Base-by-base conservation (phyloP, 2,888 invertebrate genomes). In the Poecilobothrus nobilitatus region DNA sequence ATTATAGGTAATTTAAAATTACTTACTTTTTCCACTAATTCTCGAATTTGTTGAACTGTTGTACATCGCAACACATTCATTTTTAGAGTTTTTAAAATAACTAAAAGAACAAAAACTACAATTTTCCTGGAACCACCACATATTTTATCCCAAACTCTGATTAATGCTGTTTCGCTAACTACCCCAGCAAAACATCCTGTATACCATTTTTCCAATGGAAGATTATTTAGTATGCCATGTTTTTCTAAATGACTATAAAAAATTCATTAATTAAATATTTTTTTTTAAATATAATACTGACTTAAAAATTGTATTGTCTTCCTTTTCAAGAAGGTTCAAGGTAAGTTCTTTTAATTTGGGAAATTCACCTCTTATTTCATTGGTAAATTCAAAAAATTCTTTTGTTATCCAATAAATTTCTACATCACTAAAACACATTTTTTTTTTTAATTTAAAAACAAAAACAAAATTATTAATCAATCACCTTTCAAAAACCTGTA, bases 101-200 rank as follows among this genome's bases (percentile, higher is more conserved):
- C 89, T 21, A 92, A 86, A 65, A 91, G 89, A 3, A 91, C 89
- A 79, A 89, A 94, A 0, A 91, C 87, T 65, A 95, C 84, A 75
- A 94, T 91, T 82, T 90, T 91, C 62, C 88, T 89, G 0, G 93
- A 93, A 4, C 94, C 94, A 63, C 91, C 92, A 76, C 91, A 89
- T 44, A 95, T 83, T 82, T 94, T 94, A 79, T 95, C 94, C 92
- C 94, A 94, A 72, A 95, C 89, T 78, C 93, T 93, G 74, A 75
- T 89, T 69, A 95, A 84, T 9, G 92, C 89, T 9, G 88, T 87
- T 75, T 92, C 90, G 74, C 90, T 89, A 67, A 95, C 83, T 15
- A 92, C 85, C 6, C 90, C 91, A 67, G 94, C 91, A 82, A 93
- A 94, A 77, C 92, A 92, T 67, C 89, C 89, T 69, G 87, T 86